Evolutionary conservation across 2,888 invertebrate genomes (phyloP).

Genomic region (Colostygia pectinataria): DNA sequence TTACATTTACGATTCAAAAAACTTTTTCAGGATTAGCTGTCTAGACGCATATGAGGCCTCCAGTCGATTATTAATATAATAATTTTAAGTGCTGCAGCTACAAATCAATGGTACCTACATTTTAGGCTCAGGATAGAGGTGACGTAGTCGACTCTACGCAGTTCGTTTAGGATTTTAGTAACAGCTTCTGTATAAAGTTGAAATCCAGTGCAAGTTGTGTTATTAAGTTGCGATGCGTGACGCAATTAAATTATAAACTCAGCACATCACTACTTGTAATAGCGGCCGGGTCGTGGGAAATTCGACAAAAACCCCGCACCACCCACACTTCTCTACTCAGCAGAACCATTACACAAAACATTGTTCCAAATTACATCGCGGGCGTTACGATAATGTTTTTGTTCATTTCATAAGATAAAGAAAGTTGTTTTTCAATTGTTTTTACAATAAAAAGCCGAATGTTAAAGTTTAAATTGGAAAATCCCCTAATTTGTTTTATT

Average conservation of each 20-base stretch:
- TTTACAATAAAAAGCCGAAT: conserved; percentile 26
- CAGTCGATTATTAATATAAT: too few relatives aligned
- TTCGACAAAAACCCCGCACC: conserved; percentile 59
- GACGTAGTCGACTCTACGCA: too few relatives aligned
- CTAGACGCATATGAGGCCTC: too few relatives aligned
- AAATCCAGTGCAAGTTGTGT: too few relatives aligned
- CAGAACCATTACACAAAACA: conserved; percentile 71
- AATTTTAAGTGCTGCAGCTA: too few relatives aligned
- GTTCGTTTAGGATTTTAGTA: too few relatives aligned
- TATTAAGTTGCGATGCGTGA: conserved; percentile 1
- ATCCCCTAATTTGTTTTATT: conserved; percentile 27
- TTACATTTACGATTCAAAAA: too few relatives aligned
- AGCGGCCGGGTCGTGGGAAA: conserved; percentile 57
- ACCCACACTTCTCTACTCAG: conserved; percentile 58
- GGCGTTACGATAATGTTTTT: conserved; percentile 67
- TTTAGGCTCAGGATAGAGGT: too few relatives aligned
- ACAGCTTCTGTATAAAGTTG: too few relatives aligned
- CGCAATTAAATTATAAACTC: background rate
- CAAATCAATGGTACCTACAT: too few relatives aligned
- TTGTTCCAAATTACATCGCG: conserved; percentile 74
- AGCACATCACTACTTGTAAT: conserved; percentile 37
- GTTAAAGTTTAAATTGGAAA: conserved; percentile 28
- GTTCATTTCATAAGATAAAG: conserved; percentile 65
- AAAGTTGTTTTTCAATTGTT: conserved; percentile 60
- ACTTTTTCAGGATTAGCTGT: too few relatives aligned